A percentile compares a stretch with the other conserved stretches of the same genome.
phyloP scores from a whole-genome alignment of 1,140 invertebrate genomes.

The Drosophila oshimai region DNA sequence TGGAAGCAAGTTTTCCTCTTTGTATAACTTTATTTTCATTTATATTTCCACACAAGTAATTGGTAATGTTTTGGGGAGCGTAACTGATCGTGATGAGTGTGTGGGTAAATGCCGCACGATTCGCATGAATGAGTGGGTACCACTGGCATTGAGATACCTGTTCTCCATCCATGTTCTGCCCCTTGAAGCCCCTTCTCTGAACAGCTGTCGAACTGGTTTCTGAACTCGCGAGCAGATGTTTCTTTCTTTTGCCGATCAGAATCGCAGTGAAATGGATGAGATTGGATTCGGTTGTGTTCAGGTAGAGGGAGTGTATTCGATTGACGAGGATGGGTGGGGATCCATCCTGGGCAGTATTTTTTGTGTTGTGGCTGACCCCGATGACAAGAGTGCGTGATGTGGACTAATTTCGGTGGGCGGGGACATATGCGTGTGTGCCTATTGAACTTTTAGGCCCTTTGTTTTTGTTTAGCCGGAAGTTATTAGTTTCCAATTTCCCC shows the following conservation, averaged over 20 bases:
- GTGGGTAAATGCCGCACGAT: slow-evolving; percentile 38
- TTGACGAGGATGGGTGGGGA: background rate
- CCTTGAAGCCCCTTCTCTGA: slow-evolving; percentile 16
- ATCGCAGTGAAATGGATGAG: slow-evolving; percentile 4
- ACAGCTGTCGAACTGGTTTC: slow-evolving; percentile 73
- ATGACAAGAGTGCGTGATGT: slow-evolving; percentile 51
- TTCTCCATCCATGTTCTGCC: slow-evolving; percentile 20
- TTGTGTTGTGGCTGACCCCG: slow-evolving; percentile 4
- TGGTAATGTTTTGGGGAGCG: slow-evolving; percentile 15
- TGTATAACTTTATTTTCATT: slow-evolving; percentile 13
- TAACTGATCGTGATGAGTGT: slow-evolving; percentile 38
- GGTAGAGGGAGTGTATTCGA: background rate
- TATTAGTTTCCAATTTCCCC: slow-evolving; percentile 71
- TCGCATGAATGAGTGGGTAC: slow-evolving; percentile 68
- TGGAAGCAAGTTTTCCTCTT: background rate
- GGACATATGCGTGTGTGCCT: slow-evolving; percentile 41
- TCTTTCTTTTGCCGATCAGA: slow-evolving; percentile 14
- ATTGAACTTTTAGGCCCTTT: slow-evolving; percentile 63
- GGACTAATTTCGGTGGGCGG: slow-evolving; percentile 26
- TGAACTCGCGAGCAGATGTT: slow-evolving; percentile 52
- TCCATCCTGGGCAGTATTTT: background rate
- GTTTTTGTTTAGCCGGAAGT: slow-evolving; percentile 62
- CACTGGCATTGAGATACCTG: slow-evolving; percentile 51
- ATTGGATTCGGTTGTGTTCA: slow-evolving; percentile 8
- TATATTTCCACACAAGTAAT: slow-evolving; percentile 15